Conservation (phyloP, 2,113 vertebrate species). For the Danionella cerebrum region DNA sequence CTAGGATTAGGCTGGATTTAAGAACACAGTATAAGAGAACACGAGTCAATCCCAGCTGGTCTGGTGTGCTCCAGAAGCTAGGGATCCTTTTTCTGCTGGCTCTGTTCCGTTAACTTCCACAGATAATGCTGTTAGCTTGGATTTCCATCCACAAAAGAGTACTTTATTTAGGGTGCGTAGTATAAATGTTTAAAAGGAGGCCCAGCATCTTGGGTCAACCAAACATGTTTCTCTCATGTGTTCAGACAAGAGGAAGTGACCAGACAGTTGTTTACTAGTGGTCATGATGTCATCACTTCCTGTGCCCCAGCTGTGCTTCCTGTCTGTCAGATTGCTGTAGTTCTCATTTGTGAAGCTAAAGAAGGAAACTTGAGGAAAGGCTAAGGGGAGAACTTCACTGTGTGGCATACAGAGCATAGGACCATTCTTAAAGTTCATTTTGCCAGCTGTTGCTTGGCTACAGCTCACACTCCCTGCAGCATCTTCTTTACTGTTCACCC, state of each 20-base stretch:
- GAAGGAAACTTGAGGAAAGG: not conserved
- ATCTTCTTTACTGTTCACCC: too few species aligned
- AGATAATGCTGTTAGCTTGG: not conserved
- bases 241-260: not conserved
- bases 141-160: too few species aligned
- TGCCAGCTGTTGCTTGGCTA: too few species aligned
- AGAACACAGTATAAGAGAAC: not conserved
- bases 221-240: too few species aligned
- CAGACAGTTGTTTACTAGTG: slow-evolving; percentile 12
- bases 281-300: slow-evolving; percentile 16
- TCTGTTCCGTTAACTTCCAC: not conserved
- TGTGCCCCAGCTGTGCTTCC: slow-evolving; percentile 26
- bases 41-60: not conserved
- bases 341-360: not conserved
- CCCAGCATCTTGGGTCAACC: too few species aligned
- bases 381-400: not conserved
- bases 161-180: too few species aligned
- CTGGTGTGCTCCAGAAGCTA: not conserved
- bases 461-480: too few species aligned
- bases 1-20: slow-evolving; percentile 35
- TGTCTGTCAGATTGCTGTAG: not conserved
- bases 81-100: not conserved
- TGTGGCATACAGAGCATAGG: too few species aligned
- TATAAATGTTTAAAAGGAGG: not conserved
- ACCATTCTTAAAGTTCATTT: too few species aligned